Evolutionary conservation across 2,888 invertebrate species (phyloP), one percentile per base, ranked within the genome.

Genomic region (Epinotia ramella): DNA sequence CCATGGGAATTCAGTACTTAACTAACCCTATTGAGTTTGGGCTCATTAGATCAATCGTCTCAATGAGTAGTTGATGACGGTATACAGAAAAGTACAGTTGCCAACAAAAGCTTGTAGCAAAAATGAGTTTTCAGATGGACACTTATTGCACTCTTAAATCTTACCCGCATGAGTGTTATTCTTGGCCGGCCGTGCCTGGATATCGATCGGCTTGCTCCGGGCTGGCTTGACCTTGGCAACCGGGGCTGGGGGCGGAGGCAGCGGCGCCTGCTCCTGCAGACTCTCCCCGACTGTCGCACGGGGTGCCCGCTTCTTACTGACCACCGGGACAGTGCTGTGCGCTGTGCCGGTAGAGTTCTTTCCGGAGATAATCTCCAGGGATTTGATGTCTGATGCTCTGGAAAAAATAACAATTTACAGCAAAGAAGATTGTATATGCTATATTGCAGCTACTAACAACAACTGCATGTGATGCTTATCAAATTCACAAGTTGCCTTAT

Each of bases 331-430:
- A 0, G 93, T 93, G 80, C 93, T 94, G 82, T 91, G 93, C 0
- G 88, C 86, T 80, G 88, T 90, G 0, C 83, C 75, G 0, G 86
- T 84, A 73, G 87, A 92, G 60, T 95, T 92, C 68, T 95, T 95
- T 9, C 95, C 95, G 76, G 97, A 96, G 79, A 98, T 96, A 80
- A 98, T 96, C 87, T 96, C 96, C 82, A 98, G 93, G 79, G 97
- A 96, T 79, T 95, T 92, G 76, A 98, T 98, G 83, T 97, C 97
- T 69, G 95, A 94, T 53, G 96, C 96, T 87, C 97, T 97, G 87
- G 9, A 76, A 33, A 18, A 3, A 18, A 7, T 24, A 12, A 12
- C 9, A 9, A 9, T 40, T 40, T 40, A 40, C 40, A 40, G 40
- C 24, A 28, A 28, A 28, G 24, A 28, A 28, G 24, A 20, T 20